Conservation (phyloP, 2,888 invertebrate species). For the Taenaris catops region DNA sequence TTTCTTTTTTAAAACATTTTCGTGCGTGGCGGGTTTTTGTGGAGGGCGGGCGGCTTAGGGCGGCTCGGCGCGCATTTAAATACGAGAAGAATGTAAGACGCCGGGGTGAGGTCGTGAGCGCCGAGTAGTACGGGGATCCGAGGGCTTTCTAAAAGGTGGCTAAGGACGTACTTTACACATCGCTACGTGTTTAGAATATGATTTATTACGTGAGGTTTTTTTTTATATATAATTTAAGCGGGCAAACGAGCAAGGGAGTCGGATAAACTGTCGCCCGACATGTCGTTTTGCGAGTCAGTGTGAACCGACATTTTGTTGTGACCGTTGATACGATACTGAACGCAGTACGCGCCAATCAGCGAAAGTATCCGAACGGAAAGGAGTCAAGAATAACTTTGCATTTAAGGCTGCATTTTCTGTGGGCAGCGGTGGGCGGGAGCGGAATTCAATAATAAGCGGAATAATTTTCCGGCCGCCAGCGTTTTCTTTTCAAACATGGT, state of each 20-base stretch:
- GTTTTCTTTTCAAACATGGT: too few relatives aligned
- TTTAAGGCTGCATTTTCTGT: slow-evolving; percentile 25
- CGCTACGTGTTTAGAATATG: slow-evolving; percentile 5
- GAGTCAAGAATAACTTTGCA: slow-evolving; percentile 33
- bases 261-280: slow-evolving; percentile 62
- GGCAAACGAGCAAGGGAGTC: too few relatives aligned
- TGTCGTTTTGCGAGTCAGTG: slow-evolving; percentile 27
- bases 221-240: too few relatives aligned
- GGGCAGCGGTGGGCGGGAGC: too few relatives aligned
- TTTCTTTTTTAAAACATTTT: not conserved
- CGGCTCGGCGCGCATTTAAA: not conserved
- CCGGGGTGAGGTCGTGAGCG: not conserved
- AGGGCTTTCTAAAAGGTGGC: not conserved
- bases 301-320: slow-evolving; percentile 21
- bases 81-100: not conserved
- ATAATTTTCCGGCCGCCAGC: too few relatives aligned
- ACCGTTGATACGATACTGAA: slow-evolving; percentile 42
- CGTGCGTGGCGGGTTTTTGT: not conserved
- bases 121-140: not conserved
- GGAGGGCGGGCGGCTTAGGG: too few relatives aligned
- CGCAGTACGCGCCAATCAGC: slow-evolving; percentile 30
- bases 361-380: slow-evolving; percentile 36
- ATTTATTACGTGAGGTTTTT: too few relatives aligned
- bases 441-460: too few relatives aligned
- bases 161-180: slow-evolving; percentile 5